Base-by-base conservation (phyloP, 2,888 invertebrate species). In the Pyrgus malvae region DNA sequence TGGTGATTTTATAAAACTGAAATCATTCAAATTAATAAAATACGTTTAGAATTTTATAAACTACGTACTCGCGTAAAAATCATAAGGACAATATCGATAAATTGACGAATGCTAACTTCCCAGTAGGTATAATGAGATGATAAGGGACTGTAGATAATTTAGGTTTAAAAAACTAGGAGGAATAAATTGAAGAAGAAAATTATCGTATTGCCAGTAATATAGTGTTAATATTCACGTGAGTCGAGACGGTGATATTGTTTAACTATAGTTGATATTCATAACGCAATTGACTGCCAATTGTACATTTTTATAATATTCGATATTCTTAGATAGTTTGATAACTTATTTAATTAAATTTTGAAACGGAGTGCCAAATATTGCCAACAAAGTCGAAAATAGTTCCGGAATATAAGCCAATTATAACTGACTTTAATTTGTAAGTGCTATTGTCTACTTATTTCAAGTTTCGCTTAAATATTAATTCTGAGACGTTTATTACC, bases 201-300 rank as follows among this genome's bases (percentile, higher is more conserved):
- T 78, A 81, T 80, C 78, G 76, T 80, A 78, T 73, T 66, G 79
- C 83, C 83, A 80, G 69, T 42, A 65, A 76, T 83, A 86, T 53
- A 53, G 51, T 19, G 80, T 66, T 65, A 48, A 66, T 74, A 74
- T 66, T 61, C 58, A 63, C 70, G 72, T 77, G 83, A 76, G 69
- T 78, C 70, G 76, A 76, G 70, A 82, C 61, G 76, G 84, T 84
- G 86, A 85, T 83, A 83, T 80, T 81, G 76, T 85, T 84, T 82
- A 75, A 78, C 68, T 46, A 53, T 88, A 84, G 80, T 74, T 78
- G 25, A 73, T 76, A 78, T 77, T 81, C 75, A 73, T 80, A 75
- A 76, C 71, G 82, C 87, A 88, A 84, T 88, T 88, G 87, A 90
- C 89, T 89, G 89, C 89, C 89, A 89, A 88, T 89, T 88, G 89